phyloP scores from a whole-genome alignment of 2,888 invertebrate genomes.

The Pristionchus exspectatus region DNA sequence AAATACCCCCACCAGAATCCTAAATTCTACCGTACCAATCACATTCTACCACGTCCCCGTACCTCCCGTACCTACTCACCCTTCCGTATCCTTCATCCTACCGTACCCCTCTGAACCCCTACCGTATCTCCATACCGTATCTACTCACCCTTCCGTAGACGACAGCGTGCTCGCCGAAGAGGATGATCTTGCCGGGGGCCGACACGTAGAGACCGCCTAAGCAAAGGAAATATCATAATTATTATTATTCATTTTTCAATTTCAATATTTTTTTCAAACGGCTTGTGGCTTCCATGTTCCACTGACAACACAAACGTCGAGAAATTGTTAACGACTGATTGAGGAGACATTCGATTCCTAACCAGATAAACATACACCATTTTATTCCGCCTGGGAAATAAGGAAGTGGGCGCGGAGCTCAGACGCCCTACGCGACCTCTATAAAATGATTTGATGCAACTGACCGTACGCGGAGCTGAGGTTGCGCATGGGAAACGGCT shows the following conservation, averaged over 20 bases:
- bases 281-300: too few relatives aligned
- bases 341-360: too few relatives aligned
- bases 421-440: too few relatives aligned
- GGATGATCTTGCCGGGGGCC: constrained; percentile 96
- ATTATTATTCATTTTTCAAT: too few relatives aligned
- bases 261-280: too few relatives aligned
- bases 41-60: not conserved
- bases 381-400: constrained; percentile 3
- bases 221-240: not conserved
- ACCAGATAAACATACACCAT: too few relatives aligned
- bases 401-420: too few relatives aligned
- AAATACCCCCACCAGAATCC: too few relatives aligned
- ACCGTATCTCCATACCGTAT: not conserved
- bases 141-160: constrained; percentile 89
- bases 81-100: not conserved
- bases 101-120: not conserved
- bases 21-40: not conserved
- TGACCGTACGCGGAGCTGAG: constrained; percentile 54
- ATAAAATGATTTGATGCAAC: too few relatives aligned
- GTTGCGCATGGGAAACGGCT: constrained; percentile 61
- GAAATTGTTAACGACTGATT: too few relatives aligned
- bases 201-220: constrained; percentile 78
- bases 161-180: constrained; percentile 98
- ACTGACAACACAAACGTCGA: constrained; percentile 86
- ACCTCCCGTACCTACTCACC: too few relatives aligned